Percentiles rank a stretch among this genome's conserved stretches.
These are phyloP conservation scores for Lethenteron camtschaticum DNA, from an alignment of 2,113 vertebrate genomes.

Conservation along the genomic window DNA sequence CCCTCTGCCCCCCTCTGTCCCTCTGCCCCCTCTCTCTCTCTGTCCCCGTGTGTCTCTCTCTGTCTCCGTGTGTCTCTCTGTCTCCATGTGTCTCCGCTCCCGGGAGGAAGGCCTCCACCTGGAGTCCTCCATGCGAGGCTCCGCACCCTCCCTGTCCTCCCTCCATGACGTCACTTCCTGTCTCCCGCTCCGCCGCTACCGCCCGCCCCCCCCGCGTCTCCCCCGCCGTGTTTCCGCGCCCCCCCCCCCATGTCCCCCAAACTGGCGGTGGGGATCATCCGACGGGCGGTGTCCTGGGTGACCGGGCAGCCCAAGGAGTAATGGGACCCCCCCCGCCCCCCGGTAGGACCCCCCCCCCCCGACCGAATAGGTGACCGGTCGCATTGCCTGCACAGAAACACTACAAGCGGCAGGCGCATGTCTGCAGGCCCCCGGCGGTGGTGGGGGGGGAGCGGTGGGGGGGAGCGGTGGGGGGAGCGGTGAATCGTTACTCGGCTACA, in stretches of 20 bases:
- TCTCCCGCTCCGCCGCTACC: not conserved
- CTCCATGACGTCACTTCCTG: not conserved
- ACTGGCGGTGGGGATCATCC: not conserved
- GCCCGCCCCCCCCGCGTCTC: not conserved
- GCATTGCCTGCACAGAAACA: not conserved
- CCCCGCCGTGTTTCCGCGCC: not conserved
- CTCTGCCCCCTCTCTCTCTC: not conserved
- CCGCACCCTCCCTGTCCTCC: not conserved
- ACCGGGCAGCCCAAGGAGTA: not conserved
- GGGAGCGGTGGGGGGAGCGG: not conserved
- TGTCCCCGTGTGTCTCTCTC: not conserved
- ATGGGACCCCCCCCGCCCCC: not conserved
- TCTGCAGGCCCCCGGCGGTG: not conserved
- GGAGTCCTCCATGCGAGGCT: not conserved
- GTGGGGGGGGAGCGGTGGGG: not conserved
- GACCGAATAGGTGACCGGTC: not conserved
- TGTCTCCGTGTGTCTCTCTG: not conserved
- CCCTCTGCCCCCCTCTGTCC: not conserved
- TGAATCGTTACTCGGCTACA: not conserved
- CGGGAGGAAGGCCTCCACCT: not conserved
- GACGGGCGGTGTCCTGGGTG: not conserved
- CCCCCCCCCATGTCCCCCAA: not conserved
- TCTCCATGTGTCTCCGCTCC: not conserved
- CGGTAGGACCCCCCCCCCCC: not conserved
- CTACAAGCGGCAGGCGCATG: not conserved